Percentiles rank a stretch among this genome's conserved stretches.
phyloP scores from a whole-genome alignment of 2,888 invertebrate species.

The Helicoverpa assulta region DNA sequence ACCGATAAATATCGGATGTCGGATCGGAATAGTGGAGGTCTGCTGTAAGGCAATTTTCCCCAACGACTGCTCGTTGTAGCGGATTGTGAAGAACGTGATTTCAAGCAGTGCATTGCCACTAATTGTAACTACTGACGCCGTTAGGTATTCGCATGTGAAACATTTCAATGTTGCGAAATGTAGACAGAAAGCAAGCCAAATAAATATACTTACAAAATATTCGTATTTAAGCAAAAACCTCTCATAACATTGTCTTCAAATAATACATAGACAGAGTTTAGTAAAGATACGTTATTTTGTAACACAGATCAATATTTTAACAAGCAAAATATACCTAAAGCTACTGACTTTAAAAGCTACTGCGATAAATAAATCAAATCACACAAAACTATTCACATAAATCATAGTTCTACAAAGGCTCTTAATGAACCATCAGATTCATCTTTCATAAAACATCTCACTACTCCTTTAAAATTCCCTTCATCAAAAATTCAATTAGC shows the following conservation, averaged over 20 bases:
- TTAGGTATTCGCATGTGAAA: conserved; percentile 9
- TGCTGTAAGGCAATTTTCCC: conserved; percentile 40
- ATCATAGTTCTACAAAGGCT: conserved; percentile 34
- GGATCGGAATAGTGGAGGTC: conserved; percentile 33
- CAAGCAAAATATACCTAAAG: background rate
- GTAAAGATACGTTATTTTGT: no score
- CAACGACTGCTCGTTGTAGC: conserved; percentile 41
- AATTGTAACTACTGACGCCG: conserved; percentile 40
- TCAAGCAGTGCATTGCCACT: conserved; percentile 40
- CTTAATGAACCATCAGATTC: conserved; percentile 37
- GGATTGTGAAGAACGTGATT: conserved; percentile 51
- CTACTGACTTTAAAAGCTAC: background rate
- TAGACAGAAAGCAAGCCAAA: background rate
- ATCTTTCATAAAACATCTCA: conserved; percentile 35
- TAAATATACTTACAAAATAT: no score
- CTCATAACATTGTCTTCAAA: no score
- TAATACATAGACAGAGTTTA: no score
- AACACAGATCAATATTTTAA: background rate
- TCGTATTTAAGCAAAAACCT: no score
- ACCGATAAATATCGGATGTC: conserved; percentile 21
- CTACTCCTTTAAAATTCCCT: conserved; percentile 51
- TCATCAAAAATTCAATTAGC: conserved; percentile 69
- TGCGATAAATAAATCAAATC: conserved; percentile 15
- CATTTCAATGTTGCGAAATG: background rate
- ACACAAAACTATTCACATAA: conserved; percentile 21